Conservation (phyloP, 1,140 invertebrate species). For the Babylonia areolata region DNA sequence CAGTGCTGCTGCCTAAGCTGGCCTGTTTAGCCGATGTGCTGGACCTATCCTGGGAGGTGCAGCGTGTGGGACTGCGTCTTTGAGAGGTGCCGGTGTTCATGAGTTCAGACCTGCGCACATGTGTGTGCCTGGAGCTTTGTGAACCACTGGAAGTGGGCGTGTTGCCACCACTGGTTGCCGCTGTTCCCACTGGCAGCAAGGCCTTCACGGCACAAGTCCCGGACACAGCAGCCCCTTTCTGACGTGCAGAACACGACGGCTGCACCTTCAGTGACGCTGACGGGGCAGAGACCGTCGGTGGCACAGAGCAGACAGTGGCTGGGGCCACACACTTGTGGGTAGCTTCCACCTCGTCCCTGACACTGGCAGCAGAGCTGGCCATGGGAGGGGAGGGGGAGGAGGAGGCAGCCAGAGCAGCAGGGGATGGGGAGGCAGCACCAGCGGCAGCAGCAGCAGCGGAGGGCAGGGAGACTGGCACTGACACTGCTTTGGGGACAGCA, state of each 20-base stretch:
- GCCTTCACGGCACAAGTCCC: no score
- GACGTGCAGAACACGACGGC: not conserved
- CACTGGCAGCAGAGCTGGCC: constrained; percentile 15
- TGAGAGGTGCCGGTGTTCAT: no score
- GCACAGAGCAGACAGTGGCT: not conserved
- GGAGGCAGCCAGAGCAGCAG: constrained; percentile 30
- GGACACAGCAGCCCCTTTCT: not conserved
- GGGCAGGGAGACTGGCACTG: not conserved
- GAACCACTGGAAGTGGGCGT: no score
- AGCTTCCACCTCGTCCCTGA: not conserved
- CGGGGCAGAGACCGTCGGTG: not conserved
- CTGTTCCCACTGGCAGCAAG: no score
- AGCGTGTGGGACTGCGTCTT: no score
- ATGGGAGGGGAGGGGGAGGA: constrained; percentile 36
- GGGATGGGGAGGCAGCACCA: not conserved
- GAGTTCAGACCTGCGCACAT: no score
- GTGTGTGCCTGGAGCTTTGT: no score
- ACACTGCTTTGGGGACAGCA: no score
- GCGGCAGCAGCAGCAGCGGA: constrained; percentile 26
- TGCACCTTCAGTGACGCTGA: not conserved
- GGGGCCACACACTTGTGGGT: not conserved
- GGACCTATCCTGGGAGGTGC: no score
- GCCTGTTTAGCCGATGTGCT: no score
- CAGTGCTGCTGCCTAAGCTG: no score
- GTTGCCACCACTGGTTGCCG: no score